Conservation (phyloP, 2,113 vertebrate species). For the Columba livia region DNA sequence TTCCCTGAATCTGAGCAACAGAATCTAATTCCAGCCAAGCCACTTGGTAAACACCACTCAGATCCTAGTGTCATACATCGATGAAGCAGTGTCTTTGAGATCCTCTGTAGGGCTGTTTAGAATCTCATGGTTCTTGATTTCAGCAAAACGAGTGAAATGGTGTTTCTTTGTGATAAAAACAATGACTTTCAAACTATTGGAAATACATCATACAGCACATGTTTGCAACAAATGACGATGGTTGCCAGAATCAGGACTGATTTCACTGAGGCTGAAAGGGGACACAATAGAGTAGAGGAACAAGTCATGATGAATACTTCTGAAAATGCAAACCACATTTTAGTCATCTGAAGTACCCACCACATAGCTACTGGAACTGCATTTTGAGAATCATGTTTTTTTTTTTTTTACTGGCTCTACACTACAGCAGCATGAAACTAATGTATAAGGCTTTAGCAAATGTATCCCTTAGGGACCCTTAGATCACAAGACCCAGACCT, state of each 20-base stretch:
- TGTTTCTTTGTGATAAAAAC: background rate
- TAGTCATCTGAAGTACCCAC: background rate
- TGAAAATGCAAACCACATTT: background rate
- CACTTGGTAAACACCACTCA: background rate
- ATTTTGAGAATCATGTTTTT: background rate
- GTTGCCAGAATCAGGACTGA: background rate
- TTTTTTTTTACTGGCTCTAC: background rate
- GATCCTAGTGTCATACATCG: too few species aligned
- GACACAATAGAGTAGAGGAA: background rate
- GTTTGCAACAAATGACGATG: background rate
- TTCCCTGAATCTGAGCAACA: background rate
- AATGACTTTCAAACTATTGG: background rate
- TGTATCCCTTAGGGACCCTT: background rate
- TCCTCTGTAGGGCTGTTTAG: background rate
- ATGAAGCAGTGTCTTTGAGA: background rate
- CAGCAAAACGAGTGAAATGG: background rate
- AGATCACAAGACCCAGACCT: background rate
- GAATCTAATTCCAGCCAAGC: background rate
- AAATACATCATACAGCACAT: background rate
- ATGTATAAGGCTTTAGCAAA: background rate
- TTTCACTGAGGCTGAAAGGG: background rate
- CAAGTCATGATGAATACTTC: background rate
- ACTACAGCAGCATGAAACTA: background rate
- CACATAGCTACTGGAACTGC: background rate
- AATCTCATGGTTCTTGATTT: fast-evolving